Evolutionary conservation across 2,888 invertebrate species (phyloP), one percentile per base, ranked within the genome.

Genomic region (Hypena proboscidalis): DNA sequence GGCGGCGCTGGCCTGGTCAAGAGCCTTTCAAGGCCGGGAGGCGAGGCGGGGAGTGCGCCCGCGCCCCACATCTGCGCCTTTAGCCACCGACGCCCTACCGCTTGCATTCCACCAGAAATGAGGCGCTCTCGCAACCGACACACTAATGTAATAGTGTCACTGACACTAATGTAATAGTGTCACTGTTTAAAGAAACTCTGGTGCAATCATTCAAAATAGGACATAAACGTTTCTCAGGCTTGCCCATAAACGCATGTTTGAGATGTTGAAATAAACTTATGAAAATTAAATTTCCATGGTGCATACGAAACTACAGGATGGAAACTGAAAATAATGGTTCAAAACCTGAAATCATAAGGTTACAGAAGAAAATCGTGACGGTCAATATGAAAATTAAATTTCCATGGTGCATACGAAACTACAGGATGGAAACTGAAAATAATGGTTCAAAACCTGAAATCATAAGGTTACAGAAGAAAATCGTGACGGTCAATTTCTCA

Each of bases 21-120:
- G 90, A 89, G 89, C 90, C 90, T 90, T 90, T 90, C 90, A 90
- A 90, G 90, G 90, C 84, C 86, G 82, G 83, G 88, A 83, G 83
- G 85, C 80, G 86, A 85, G 83, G 87, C 82, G 88, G 88, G 88
- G 89, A 79, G 83, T 75, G 76, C 65, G 75, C 69, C 69, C 71
- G 79, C 83, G 83, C 80, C 82, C 86, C 80, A 84, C 82, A 87
- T 88, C 83, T 87, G 83, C 79, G 80, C 73, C 74, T 73, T 77
- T 62, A 70, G 54, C 75, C 74, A 77, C 78, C 86, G 72, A 81
- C 79, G 76, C 69, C 71, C 74, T 82, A 77, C 77, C 75, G 74
- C 73, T 73, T 81, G 80, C 84, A 85, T 85, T 83, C 83, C 78
- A 73, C 64, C 73, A 77, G 68, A 74, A 69, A 70, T 61, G 69